Evolutionary conservation across 2,113 vertebrate species (phyloP).

Genomic region (Hepsetus odoe): DNA sequence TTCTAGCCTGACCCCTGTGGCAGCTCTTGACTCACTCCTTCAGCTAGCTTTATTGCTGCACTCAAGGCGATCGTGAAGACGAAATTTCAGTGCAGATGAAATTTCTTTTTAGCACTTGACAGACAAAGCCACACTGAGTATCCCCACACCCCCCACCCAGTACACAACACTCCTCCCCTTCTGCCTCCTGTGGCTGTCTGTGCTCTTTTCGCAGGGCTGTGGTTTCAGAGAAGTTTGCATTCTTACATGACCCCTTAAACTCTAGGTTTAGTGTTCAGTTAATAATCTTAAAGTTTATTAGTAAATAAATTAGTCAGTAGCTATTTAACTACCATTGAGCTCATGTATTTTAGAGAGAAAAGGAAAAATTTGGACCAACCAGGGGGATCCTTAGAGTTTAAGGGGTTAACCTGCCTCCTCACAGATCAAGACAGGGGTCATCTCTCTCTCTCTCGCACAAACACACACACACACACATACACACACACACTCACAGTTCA

Average conservation of each 20-base stretch:
- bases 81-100: constrained; percentile 41
- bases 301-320: not conserved
- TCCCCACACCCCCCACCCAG: not conserved
- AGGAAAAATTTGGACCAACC: not conserved
- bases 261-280: not conserved
- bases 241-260: constrained; percentile 46
- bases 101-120: constrained; percentile 48
- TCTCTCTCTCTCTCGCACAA: constrained; percentile 1
- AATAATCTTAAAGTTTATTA: not conserved
- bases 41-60: constrained; percentile 41
- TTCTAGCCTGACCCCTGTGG: constrained; percentile 25
- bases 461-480: no score
- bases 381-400: not conserved
- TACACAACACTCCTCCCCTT: not conserved
- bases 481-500: constrained; percentile 36
- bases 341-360: not conserved
- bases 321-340: not conserved
- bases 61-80: constrained; percentile 38
- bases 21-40: constrained; percentile 16
- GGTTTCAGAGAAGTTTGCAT: constrained; percentile 57
- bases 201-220: constrained; percentile 61
- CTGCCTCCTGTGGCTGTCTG: constrained; percentile 59
- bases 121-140: constrained; percentile 38
- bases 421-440: constrained; percentile 48
- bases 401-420: constrained; percentile 67